Evolutionary conservation across 1,140 invertebrate genomes (phyloP), one percentile per base, ranked within the genome.

Genomic region (Drosophila dunni): DNA sequence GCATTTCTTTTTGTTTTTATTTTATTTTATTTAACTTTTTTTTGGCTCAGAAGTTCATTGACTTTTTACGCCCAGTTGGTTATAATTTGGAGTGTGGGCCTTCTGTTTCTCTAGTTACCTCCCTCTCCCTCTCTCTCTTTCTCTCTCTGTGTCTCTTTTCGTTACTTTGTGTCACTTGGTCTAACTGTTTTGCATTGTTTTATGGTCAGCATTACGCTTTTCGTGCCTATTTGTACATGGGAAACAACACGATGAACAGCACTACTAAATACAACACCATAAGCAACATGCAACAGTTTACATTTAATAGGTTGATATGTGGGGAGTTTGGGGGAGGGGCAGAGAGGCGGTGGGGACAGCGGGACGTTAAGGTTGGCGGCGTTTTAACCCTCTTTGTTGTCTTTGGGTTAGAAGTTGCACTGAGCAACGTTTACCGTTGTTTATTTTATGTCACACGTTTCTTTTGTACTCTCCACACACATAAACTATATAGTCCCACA

Each of bases 171-270:
- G 67, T 79, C 71, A 78, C 75, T 81, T 85, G 34, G 67, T 88
- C 66, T 89, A 84, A 88, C 84, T 88, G 84, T 88, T 88, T 88
- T 89, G 84, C 84, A 88, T 88, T 88, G 84, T 88, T 89, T 88
- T 89, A 88, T 84, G 84, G 85, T 64, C 84, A 73, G 64, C 40
- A 63, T 64, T 68, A 68, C 63, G 89, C 63, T 84, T 75, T 75
- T 84, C 53, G 66, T 72, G 60, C 61, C 62, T 64, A 33, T 36
- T 72, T 75, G 82, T 79, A 89, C 84, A 88, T 88, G 84, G 84
- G 84, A 88, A 88, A 77, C 83, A 78, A 68, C 80, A 54, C 75
- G 75, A 73, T 51, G 63, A 79, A 51, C 40, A 60, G 40, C 17
- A 62, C 50, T 46, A 54, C 50, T 56, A 65, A 40, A 17, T 45